Evolutionary conservation across 2,113 vertebrate species (phyloP).

Genomic region (Charina bottae): DNA sequence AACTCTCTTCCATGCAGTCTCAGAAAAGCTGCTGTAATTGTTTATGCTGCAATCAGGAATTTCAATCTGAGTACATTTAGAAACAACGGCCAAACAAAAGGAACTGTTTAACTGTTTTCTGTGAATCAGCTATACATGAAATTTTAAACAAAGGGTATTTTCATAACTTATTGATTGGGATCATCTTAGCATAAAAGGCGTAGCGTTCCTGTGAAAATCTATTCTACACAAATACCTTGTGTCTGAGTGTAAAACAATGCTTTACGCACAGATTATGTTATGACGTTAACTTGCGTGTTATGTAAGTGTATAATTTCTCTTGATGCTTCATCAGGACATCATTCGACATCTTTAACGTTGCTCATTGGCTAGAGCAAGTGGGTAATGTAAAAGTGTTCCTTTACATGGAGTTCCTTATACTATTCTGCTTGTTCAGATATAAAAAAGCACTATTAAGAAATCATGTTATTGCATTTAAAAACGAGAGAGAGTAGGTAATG

Average conservation of each 20-base stretch:
- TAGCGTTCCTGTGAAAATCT: slow-evolving; percentile 31
- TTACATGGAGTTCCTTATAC: neutral
- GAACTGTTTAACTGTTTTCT: slow-evolving; percentile 42
- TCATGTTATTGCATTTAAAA: neutral
- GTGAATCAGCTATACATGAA: slow-evolving; percentile 42
- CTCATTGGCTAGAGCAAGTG: neutral
- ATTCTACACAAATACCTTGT: slow-evolving; percentile 21
- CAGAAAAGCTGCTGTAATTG: slow-evolving; percentile 59
- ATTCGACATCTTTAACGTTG: slow-evolving; percentile 39
- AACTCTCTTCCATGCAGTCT: slow-evolving; percentile 66
- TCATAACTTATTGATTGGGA: slow-evolving; percentile 28
- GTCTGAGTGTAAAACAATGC: slow-evolving; percentile 29
- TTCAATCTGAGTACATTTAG: slow-evolving; percentile 33
- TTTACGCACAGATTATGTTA: slow-evolving; percentile 29
- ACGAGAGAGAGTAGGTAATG: neutral
- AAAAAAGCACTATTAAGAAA: neutral
- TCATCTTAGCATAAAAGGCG: neutral
- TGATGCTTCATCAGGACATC: slow-evolving; percentile 23
- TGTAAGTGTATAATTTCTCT: slow-evolving; percentile 39
- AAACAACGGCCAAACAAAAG: slow-evolving; percentile 38
- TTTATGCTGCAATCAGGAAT: slow-evolving; percentile 43
- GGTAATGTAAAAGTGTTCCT: no score
- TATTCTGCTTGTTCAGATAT: neutral
- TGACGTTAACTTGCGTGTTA: slow-evolving; percentile 34
- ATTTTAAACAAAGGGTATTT: slow-evolving; percentile 39